Evolutionary conservation across 1,140 invertebrate species (phyloP).

Genomic region (Globodera ellingtonae): DNA sequence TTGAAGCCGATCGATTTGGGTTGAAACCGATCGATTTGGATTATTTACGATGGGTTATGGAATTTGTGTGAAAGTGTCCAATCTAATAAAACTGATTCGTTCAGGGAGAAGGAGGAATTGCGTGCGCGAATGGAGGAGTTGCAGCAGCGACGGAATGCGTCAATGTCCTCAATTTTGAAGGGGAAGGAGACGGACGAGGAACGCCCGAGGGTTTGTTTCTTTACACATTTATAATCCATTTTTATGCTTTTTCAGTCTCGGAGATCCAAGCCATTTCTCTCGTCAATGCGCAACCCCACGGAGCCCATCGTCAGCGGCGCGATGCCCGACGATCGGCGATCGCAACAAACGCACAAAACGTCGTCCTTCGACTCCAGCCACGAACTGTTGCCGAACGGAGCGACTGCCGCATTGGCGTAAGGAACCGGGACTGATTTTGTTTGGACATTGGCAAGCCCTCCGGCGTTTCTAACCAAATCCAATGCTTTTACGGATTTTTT

Average conservation of each 20-base stretch:
- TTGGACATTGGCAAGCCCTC: neutral
- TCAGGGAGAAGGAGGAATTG: conserved; percentile 55
- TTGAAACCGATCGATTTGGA: neutral
- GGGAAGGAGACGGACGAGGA: conserved; percentile 53
- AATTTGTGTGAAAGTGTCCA: no score
- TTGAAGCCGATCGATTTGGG: neutral
- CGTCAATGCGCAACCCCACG: conserved; percentile 56
- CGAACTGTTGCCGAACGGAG: conserved; percentile 29
- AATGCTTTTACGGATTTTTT: conserved; percentile 14
- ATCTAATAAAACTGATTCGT: neutral
- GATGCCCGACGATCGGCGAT: conserved; percentile 52
- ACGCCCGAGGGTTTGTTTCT: conserved; percentile 1
- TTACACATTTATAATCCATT: neutral
- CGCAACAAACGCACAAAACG: conserved; percentile 51
- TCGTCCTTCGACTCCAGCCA: conserved; percentile 50
- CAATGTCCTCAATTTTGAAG: conserved; percentile 39
- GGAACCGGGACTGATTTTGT: neutral
- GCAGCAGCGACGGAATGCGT: conserved; percentile 48
- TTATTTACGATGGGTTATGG: conserved; percentile 18
- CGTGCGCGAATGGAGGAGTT: conserved; percentile 47
- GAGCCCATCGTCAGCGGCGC: conserved; percentile 35
- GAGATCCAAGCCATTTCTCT: conserved; percentile 45
- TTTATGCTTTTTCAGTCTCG: conserved; percentile 32
- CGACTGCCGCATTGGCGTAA: conserved; percentile 52
- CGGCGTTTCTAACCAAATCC: neutral